A percentile compares a stretch with the other conserved stretches of the same genome.
phyloP scores from a whole-genome alignment of 2,113 vertebrate species.

The Pelmatolapia mariae region DNA sequence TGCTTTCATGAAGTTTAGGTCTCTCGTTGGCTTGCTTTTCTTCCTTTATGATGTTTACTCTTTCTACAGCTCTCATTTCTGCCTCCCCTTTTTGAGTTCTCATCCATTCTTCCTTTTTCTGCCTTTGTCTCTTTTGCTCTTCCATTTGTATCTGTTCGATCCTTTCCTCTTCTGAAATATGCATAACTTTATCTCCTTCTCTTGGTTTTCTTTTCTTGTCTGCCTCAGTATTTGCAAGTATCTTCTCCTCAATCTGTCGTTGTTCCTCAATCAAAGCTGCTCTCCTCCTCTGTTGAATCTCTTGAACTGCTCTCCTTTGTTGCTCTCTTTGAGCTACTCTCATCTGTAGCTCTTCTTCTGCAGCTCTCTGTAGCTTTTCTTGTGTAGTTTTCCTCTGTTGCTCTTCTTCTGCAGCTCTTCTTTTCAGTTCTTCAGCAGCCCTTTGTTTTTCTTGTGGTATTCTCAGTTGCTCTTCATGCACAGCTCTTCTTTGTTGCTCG shows the following conservation, averaged over 20 bases:
- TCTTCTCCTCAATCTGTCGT: neutral
- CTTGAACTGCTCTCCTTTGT: neutral
- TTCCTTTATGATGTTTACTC: neutral
- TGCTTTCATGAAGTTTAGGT: neutral
- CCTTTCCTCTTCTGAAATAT: neutral
- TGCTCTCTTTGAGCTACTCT: neutral
- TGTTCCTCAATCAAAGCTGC: neutral
- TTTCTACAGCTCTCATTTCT: neutral
- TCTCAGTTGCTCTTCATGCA: neutral
- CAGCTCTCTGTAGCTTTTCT: neutral
- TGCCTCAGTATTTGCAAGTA: neutral
- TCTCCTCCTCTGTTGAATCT: neutral
- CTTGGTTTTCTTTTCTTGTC: neutral
- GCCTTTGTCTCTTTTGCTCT: neutral
- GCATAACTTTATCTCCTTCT: neutral
- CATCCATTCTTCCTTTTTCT: neutral
- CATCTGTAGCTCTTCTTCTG: neutral
- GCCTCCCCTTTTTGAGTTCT: neutral
- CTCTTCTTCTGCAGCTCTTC: neutral
- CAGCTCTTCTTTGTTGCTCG: rapidly evolving
- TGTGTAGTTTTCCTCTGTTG: neutral
- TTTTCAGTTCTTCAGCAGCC: neutral
- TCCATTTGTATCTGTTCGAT: neutral
- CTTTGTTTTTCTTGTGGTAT: neutral
- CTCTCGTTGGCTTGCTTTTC: neutral